phyloP scores from a whole-genome alignment of 2,113 vertebrate genomes.

The Haliaeetus leucogaster region DNA sequence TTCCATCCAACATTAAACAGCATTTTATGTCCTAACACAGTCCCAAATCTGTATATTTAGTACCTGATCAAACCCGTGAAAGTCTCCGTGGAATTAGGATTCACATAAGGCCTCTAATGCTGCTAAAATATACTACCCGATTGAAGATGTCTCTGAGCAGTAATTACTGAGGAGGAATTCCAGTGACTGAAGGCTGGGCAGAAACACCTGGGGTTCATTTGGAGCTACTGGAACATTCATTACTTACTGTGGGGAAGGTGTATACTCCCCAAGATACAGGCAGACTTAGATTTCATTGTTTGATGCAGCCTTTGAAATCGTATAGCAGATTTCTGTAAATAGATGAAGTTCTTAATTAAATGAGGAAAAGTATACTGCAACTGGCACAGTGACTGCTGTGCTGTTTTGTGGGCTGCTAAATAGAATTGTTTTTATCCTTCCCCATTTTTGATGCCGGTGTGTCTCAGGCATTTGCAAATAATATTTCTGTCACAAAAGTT shows the following conservation, averaged over 20 bases:
- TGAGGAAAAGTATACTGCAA: background rate
- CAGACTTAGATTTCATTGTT: background rate
- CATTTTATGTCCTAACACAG: background rate
- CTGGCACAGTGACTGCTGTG: background rate
- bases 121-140: background rate
- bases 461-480: background rate
- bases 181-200: background rate
- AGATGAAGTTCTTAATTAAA: background rate
- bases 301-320: background rate
- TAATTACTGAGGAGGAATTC: background rate
- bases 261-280: background rate
- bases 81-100: background rate
- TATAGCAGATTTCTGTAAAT: background rate
- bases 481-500: background rate
- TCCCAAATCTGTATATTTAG: background rate
- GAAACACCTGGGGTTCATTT: background rate
- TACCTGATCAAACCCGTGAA: background rate
- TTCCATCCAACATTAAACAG: background rate
- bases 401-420: background rate
- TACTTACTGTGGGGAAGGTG: background rate
- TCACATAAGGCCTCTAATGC: background rate
- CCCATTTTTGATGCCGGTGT: background rate
- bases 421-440: background rate
- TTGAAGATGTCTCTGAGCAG: background rate
- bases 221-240: background rate